Percentiles rank a stretch among this genome's conserved stretches.
Evolutionary conservation across 2,797 vertebrate genomes (phyloP).

Genomic region (Phalanger gymnotis): DNA sequence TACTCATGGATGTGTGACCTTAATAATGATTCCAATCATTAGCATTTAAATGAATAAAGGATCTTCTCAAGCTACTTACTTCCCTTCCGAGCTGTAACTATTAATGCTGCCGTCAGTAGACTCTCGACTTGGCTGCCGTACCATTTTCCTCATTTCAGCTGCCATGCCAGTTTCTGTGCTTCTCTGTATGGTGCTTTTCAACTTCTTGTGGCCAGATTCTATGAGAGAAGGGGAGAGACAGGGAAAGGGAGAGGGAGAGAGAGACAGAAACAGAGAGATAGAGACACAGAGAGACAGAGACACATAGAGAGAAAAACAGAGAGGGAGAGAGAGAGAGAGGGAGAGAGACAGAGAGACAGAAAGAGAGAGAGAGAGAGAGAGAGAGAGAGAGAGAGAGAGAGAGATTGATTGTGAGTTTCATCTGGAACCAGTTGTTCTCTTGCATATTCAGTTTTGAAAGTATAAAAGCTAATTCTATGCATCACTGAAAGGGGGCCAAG

Average conservation of each 20-base stretch:
- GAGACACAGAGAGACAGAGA: no score
- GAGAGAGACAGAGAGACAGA: no score
- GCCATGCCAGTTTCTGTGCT: constrained; percentile 99
- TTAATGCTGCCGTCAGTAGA: constrained; percentile 98
- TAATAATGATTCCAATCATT: rapidly evolving
- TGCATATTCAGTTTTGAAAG: neutral
- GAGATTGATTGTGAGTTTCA: constrained; percentile 31
- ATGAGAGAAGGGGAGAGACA: constrained; percentile 66
- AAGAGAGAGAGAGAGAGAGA: no score
- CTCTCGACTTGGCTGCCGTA: constrained; percentile 95
- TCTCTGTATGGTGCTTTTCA: constrained; percentile 96
- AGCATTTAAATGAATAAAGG: rapidly evolving
- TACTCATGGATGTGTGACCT: neutral
- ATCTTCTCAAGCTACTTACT: constrained; percentile 86
- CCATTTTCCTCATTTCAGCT: constrained; percentile 96
- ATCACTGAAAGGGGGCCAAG: neutral
- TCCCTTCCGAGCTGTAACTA: constrained; percentile 98
- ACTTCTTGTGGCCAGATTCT: constrained; percentile 96
- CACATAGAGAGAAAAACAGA: no score
- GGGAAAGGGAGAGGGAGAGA: neutral
- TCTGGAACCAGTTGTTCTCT: neutral
- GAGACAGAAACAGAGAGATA: neutral
- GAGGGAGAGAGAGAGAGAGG: no score
- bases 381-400: constrained; percentile 8
- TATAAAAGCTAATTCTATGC: neutral